phyloP scores from a whole-genome alignment of 2,113 vertebrate genomes.

The Circaetus gallicus region DNA sequence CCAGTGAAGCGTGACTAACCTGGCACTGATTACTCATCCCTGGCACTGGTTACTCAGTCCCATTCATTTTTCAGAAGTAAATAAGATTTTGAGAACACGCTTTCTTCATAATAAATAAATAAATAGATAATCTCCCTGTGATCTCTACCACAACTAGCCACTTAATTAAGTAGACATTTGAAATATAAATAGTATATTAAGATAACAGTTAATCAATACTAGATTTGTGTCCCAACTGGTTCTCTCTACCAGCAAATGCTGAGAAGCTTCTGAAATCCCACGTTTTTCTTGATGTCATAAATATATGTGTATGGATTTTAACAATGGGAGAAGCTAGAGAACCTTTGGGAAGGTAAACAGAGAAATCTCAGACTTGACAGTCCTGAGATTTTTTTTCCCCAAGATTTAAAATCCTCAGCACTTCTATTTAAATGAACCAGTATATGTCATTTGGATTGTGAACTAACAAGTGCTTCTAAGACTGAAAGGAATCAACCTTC shows the following conservation, averaged over 20 bases:
- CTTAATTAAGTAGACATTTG: neutral
- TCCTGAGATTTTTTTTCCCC: neutral
- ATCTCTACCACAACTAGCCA: neutral
- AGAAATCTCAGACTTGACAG: neutral
- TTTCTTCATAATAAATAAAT: neutral
- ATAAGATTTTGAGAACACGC: neutral
- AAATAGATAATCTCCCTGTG: neutral
- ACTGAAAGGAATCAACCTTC: neutral
- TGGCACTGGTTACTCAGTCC: neutral
- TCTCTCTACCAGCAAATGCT: neutral
- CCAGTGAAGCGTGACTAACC: neutral
- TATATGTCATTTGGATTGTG: neutral
- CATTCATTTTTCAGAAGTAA: neutral
- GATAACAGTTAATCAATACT: neutral
- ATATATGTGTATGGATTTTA: neutral
- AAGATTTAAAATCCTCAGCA: neutral
- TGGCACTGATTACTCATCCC: constrained; percentile 30
- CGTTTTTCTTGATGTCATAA: neutral
- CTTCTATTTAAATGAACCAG: neutral
- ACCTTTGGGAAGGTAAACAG: neutral
- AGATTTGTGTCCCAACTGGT: neutral
- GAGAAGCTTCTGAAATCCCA: neutral
- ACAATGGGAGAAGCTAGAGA: neutral
- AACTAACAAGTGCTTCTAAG: neutral
- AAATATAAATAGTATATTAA: neutral